These are phyloP conservation scores for Oikopleura dioica DNA, from an alignment of 23 tunicate species.

Conservation along the genomic window DNA sequence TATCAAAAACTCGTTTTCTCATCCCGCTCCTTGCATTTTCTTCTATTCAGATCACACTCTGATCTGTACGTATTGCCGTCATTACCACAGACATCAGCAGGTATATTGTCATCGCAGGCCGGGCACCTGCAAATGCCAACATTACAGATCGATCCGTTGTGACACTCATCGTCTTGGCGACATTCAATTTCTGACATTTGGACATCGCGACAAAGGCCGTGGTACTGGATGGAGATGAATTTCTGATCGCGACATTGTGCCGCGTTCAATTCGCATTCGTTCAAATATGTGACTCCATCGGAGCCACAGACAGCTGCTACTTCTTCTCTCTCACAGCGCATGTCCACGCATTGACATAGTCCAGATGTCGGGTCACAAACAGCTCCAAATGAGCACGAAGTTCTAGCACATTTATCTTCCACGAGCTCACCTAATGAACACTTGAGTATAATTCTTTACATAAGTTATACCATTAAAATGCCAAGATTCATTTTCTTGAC, in stretches of 20 bases:
- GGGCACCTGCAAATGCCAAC: constrained; percentile 4
- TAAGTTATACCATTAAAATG: too few relatives aligned
- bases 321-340: not conserved
- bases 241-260: not conserved
- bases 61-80: not conserved
- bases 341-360: not conserved
- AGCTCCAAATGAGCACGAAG: not conserved
- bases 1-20: too few relatives aligned
- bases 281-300: not conserved
- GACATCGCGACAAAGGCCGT: not conserved
- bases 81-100: not conserved
- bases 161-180: not conserved
- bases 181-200: not conserved
- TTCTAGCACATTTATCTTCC: not conserved
- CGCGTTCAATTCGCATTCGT: not conserved
- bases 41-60: not conserved
- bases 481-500: too few relatives aligned
- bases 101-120: not conserved
- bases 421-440: not conserved
- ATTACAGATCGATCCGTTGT: not conserved
- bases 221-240: not conserved
- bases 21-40: not conserved
- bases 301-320: not conserved
- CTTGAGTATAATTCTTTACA: too few relatives aligned
- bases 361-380: not conserved